Evolutionary conservation across 2,797 vertebrate genomes (phyloP), one percentile per base, ranked within the genome.

Genomic region (Trachurus trachurus): DNA sequence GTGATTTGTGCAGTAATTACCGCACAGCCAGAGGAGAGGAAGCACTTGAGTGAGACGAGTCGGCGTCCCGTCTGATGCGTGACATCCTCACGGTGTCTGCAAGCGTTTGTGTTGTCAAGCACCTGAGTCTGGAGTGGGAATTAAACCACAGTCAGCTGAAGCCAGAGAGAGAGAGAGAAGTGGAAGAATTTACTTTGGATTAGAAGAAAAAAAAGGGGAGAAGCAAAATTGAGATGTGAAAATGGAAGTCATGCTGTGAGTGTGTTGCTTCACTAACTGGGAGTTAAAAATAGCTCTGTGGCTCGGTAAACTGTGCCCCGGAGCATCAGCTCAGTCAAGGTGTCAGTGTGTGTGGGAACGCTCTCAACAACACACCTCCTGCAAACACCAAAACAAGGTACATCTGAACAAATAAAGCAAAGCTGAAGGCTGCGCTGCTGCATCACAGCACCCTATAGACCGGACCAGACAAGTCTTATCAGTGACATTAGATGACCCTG

Each of bases 1-100:
- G 84, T 88, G 87, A 92, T 93, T 91, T 93, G 89, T 89, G 74
- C 88, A 87, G 87, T 86, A 91, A 90, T 92, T 93, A 92, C 71
- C 75, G 58, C 80, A 72, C 86, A 80, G 89, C 80, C 21, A 60
- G 73, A 82, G 57, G 82, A 86, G 81, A 89, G 83, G 74, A 70
- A 84, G 76, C 85, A 87, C 88, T 89, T 87, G 73, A 84, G 62
- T 73, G 21, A 77, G 84, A 85, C 67, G 34, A 66, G 72, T 65
- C 31, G 39, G 58, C 66, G 79, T 91, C 88, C 86, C 29, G 34
- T 76, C 76, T 88, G 69, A 86, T 68, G 80, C 34, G 66, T 59
- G 73, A 86, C 82, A 80, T 81, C 78, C 81, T 87, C 53, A 9
- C 26, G 4, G 66, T 66, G 75, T 72, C 76, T 68, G 68, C 69